phyloP scores from a whole-genome alignment of 2,888 invertebrate genomes.

The Rambutsinella grinnellia region DNA sequence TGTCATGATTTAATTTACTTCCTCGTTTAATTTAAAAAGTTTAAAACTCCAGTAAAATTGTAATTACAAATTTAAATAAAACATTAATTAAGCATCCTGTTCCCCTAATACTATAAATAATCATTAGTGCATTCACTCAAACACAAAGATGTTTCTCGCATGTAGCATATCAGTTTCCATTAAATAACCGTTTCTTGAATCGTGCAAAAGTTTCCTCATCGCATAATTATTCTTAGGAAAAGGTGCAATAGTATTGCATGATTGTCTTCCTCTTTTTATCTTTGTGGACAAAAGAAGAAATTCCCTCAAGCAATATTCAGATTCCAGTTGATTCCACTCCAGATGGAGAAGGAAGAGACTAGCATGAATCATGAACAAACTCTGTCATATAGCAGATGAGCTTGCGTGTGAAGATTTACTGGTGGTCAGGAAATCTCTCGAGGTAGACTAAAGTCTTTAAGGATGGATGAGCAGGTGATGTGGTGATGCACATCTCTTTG shows the following conservation, averaged over 20 bases:
- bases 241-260: background rate
- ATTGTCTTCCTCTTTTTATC: background rate
- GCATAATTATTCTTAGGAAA: background rate
- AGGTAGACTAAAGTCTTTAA: background rate
- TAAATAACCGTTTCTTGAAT: background rate
- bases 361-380: background rate
- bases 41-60: too few species aligned
- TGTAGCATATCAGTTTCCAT: background rate
- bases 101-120: too few species aligned
- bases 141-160: background rate
- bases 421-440: background rate
- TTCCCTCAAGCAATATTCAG: slow-evolving; percentile 30
- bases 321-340: slow-evolving; percentile 33
- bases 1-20: too few species aligned
- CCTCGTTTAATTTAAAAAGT: too few species aligned
- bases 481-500: slow-evolving; percentile 21
- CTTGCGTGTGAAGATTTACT: background rate
- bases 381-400: background rate
- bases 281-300: background rate
- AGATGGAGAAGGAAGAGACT: slow-evolving; percentile 14
- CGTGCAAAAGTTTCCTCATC: background rate
- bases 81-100: too few species aligned
- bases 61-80: too few species aligned
- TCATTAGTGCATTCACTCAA: background rate
- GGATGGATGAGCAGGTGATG: background rate